Evolutionary conservation across 2,888 invertebrate species (phyloP).

Genomic region (Imbricaverruca yamaguchii): DNA sequence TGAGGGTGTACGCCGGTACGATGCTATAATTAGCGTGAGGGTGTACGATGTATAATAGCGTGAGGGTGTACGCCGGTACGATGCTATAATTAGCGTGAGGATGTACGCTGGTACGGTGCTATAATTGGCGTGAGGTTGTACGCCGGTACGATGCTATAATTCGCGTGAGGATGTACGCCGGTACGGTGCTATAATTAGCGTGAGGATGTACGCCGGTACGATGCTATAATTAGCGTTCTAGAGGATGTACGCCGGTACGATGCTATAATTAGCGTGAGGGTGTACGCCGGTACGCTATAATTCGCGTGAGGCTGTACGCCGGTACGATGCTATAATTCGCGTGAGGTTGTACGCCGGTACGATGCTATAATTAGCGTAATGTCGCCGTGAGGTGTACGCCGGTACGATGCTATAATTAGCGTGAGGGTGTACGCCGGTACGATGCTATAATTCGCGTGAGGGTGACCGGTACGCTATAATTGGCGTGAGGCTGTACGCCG

Average conservation of each 20-base stretch:
- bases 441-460: not conserved
- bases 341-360: not conserved
- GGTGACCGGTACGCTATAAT: too few relatives aligned
- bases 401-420: not conserved
- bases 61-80: too few relatives aligned
- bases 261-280: not conserved
- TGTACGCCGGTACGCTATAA: too few relatives aligned
- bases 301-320: not conserved
- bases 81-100: not conserved
- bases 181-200: not conserved
- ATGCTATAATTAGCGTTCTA: too few relatives aligned
- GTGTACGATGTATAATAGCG: too few relatives aligned
- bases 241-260: too few relatives aligned
- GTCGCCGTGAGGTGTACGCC: too few relatives aligned
- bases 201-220: not conserved
- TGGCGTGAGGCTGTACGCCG: too few relatives aligned
- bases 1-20: not conserved
- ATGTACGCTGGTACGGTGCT: too few relatives aligned
- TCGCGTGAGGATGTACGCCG: not conserved
- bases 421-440: not conserved
- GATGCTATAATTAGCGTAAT: too few relatives aligned
- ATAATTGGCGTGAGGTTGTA: not conserved
- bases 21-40: not conserved
- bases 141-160: too few relatives aligned
- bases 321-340: not conserved